Percentiles rank a stretch among this genome's conserved stretches.
Evolutionary conservation across 2,888 invertebrate genomes (phyloP).

Genomic region (Panzeria rudis): DNA sequence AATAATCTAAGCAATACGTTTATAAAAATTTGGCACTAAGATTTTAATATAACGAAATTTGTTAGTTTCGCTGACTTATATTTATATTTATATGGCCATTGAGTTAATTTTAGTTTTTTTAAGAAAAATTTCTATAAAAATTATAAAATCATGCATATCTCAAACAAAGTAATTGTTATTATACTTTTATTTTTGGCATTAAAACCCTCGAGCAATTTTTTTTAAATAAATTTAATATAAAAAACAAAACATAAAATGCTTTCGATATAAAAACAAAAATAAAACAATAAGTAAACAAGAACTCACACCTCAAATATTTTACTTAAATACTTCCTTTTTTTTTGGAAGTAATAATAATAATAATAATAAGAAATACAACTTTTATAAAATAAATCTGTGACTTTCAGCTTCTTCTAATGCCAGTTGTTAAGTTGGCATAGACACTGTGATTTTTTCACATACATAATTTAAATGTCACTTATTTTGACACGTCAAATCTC

Average conservation of each 20-base stretch:
- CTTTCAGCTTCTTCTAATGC: constrained; percentile 61
- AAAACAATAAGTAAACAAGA: background rate
- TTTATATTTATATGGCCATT: background rate
- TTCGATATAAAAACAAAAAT: constrained; percentile 9
- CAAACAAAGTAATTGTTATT: constrained; percentile 45
- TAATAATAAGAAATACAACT: background rate
- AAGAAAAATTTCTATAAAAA: background rate
- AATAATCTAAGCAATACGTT: too few relatives aligned
- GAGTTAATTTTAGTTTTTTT: background rate
- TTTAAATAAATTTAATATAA: constrained; percentile 27
- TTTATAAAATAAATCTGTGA: constrained; percentile 45
- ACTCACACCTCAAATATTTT: constrained; percentile 28
- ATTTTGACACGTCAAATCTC: constrained; percentile 66
- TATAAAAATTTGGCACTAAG: too few relatives aligned
- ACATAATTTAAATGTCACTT: constrained; percentile 67
- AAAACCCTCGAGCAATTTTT: constrained; percentile 46
- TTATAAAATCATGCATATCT: background rate
- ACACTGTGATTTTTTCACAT: background rate
- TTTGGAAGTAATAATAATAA: background rate
- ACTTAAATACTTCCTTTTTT: constrained; percentile 58
- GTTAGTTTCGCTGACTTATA: background rate
- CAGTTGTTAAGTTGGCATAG: background rate
- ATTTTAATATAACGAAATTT: too few relatives aligned
- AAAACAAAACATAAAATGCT: too few relatives aligned
- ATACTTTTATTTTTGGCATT: constrained; percentile 16